Percentiles rank a stretch among this genome's conserved stretches.
phyloP scores from a whole-genome alignment of 1,140 invertebrate genomes.

The Atta texana region DNA sequence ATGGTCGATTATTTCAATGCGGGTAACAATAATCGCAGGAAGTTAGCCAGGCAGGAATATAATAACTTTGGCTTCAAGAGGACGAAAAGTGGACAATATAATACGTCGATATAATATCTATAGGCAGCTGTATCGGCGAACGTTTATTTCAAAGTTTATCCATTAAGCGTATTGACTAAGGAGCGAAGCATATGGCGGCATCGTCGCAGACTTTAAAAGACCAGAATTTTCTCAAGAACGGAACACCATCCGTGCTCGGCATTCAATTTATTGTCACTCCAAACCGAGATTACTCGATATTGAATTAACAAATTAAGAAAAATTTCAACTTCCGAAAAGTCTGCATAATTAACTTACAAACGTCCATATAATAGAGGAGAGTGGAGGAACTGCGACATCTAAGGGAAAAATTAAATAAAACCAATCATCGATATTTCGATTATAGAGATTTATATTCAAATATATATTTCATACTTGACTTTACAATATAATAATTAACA shows the following conservation, averaged over 20 bases:
- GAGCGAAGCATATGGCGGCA: conserved; percentile 47
- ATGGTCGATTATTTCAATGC: conserved; percentile 47
- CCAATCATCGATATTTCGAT: too few species aligned
- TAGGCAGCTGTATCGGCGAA: conserved; percentile 51
- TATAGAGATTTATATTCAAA: too few species aligned
- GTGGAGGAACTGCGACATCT: too few species aligned
- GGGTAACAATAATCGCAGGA: conserved; percentile 37
- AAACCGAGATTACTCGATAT: conserved; percentile 25
- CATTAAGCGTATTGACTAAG: conserved; percentile 61
- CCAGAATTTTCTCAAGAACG: conserved; percentile 49
- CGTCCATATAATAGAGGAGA: too few species aligned
- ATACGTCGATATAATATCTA: conserved; percentile 48
- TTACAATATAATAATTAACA: too few species aligned
- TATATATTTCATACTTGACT: too few species aligned
- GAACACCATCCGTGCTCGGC: conserved; percentile 3
- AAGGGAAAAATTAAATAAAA: too few species aligned
- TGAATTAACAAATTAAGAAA: conserved; percentile 36
- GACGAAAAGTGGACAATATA: conserved; percentile 32
- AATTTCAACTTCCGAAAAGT: conserved; percentile 15
- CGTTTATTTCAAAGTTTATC: conserved; percentile 67
- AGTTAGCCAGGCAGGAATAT: conserved; percentile 5
- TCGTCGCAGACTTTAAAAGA: conserved; percentile 48
- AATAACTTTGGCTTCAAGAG: conserved; percentile 16
- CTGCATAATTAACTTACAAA: conserved; percentile 7
- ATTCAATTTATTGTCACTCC: conserved; percentile 47